phyloP scores from a whole-genome alignment of 2,797 vertebrate species.

The Tapirus indicus region DNA sequence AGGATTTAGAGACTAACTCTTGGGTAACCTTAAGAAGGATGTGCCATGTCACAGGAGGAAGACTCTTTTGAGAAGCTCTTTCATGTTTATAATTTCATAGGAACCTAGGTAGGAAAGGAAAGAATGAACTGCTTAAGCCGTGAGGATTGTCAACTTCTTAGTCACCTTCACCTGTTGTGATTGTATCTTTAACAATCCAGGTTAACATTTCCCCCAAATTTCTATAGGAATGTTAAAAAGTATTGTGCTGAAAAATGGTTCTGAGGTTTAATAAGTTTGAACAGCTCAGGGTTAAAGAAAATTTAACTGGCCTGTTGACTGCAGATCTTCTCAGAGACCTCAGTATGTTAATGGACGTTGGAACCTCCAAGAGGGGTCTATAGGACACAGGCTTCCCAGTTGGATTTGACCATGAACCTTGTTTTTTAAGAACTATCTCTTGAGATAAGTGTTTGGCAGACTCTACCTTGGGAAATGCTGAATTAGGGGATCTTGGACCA shows the following conservation, averaged over 20 bases:
- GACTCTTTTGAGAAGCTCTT: neutral
- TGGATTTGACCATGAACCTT: neutral
- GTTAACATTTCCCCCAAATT: neutral
- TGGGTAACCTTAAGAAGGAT: neutral
- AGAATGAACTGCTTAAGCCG: neutral
- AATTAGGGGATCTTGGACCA: neutral
- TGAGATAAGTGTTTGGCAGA: neutral
- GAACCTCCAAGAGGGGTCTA: neutral
- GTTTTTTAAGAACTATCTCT: neutral
- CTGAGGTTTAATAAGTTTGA: neutral
- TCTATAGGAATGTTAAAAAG: neutral
- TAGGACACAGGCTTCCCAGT: neutral
- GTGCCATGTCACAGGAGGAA: neutral
- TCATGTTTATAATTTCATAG: neutral
- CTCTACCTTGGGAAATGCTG: slow-evolving; percentile 7
- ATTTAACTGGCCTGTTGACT: neutral
- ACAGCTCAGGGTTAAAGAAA: neutral
- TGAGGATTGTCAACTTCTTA: neutral
- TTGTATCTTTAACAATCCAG: neutral
- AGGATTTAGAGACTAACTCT: neutral
- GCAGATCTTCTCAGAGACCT: neutral
- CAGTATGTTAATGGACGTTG: neutral
- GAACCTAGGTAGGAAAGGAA: neutral
- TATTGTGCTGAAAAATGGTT: neutral
- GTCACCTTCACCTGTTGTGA: neutral